Evolutionary conservation across 2,113 vertebrate genomes (phyloP).

Genomic region (Rhineura floridana): DNA sequence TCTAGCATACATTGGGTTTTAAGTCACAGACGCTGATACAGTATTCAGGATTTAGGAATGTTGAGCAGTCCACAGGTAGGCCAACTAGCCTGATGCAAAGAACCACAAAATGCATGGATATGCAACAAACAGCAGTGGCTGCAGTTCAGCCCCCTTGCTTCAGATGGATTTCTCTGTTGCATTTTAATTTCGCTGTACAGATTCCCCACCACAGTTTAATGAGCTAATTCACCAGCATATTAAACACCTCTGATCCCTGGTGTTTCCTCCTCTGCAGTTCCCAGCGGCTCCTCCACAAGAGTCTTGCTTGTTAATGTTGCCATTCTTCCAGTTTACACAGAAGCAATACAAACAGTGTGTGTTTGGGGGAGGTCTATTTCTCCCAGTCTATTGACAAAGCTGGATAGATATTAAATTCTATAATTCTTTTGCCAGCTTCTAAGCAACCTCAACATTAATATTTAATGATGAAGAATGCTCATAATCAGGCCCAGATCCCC

Average conservation of each 20-base stretch:
- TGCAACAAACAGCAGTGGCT: not conserved
- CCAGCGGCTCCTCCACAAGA: conserved; percentile 59
- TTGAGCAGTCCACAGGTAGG: too few relatives aligned
- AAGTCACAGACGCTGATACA: not conserved
- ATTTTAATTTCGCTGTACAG: not conserved
- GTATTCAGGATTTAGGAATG: not conserved
- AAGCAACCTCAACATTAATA: conserved; percentile 76
- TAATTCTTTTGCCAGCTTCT: conserved; percentile 77
- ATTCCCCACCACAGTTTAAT: not conserved
- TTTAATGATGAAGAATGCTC: conserved; percentile 80
- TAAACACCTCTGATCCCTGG: conserved; percentile 63
- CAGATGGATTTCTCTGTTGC: not conserved
- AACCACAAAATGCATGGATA: not conserved
- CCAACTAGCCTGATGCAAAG: not conserved
- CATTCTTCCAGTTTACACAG: conserved; percentile 66
- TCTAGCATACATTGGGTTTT: not conserved
- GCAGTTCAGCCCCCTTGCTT: not conserved
- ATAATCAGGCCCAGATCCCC: conserved; percentile 75
- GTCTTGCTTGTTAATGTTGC: conserved; percentile 70
- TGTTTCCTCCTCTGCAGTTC: conserved; percentile 67
- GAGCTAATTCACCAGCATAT: conserved; percentile 56
- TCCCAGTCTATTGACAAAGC: conserved; percentile 70
- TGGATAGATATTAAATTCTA: conserved; percentile 76
- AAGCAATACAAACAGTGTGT: conserved; percentile 52
- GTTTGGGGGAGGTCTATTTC: conserved; percentile 57